These are phyloP conservation scores for Butastur rufipennis DNA, from an alignment of 2,113 vertebrate species.

Conservation along the genomic window DNA sequence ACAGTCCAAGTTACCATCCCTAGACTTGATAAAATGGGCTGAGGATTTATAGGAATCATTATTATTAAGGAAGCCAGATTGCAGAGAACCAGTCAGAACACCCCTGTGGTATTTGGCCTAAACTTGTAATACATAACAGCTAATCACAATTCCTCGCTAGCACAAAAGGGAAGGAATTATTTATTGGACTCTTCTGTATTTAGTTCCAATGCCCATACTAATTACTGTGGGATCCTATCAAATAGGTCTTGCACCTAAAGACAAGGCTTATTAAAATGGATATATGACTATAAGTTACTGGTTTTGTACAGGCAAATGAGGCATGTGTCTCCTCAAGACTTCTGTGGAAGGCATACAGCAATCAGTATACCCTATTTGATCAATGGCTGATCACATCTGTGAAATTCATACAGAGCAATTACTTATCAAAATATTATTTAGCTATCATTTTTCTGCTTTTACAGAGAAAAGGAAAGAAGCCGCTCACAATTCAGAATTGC, in stretches of 20 bases:
- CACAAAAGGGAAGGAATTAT: neutral
- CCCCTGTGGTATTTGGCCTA: neutral
- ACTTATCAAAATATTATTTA: neutral
- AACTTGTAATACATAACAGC: neutral
- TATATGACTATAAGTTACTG: too few relatives aligned
- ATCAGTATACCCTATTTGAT: too few relatives aligned
- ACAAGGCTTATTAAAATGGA: neutral
- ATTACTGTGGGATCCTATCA: neutral
- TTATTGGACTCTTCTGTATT: neutral
- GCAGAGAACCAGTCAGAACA: neutral
- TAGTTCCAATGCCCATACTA: neutral
- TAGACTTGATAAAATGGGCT: neutral
- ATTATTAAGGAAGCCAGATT: neutral
- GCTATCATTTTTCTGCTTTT: neutral
- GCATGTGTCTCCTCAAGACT: neutral
- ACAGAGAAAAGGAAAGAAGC: neutral
- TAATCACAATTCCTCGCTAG: neutral
- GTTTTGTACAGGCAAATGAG: neutral
- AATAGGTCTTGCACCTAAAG: neutral
- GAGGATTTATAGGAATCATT: neutral
- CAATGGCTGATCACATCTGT: neutral
- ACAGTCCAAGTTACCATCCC: neutral
- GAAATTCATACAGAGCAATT: neutral
- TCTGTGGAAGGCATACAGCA: neutral
- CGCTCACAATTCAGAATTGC: neutral